Percentiles rank a stretch among this genome's conserved stretches.
phyloP scores from a whole-genome alignment of 2,113 vertebrate species.

The Uria lomvia region DNA sequence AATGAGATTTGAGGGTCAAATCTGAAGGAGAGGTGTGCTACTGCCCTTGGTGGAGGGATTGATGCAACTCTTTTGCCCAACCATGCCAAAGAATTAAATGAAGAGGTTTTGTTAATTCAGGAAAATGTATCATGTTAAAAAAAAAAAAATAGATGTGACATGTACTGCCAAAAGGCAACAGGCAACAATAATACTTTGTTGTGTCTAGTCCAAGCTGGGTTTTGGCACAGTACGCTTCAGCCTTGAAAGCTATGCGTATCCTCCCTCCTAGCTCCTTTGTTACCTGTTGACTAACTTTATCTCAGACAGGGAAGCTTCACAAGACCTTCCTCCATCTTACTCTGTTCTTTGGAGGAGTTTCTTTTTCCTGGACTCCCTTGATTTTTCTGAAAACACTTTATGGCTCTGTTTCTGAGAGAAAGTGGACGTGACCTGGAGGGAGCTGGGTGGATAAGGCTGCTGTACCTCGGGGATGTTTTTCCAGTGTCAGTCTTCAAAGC shows the following conservation, averaged over 20 bases:
- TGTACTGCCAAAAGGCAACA: not conserved
- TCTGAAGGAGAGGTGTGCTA: slow-evolving; percentile 22
- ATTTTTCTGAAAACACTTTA: not conserved
- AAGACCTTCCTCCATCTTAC: not conserved
- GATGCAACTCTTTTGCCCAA: not conserved
- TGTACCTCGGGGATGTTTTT: not conserved
- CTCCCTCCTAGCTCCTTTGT: not conserved
- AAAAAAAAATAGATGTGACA: not conserved
- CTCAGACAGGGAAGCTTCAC: not conserved
- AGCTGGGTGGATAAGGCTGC: not conserved
- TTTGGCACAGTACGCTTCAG: not conserved
- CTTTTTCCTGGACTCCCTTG: not conserved
- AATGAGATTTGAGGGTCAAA: slow-evolving; percentile 45
- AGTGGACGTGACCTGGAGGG: not conserved
- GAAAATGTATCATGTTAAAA: not conserved
- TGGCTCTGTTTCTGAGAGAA: not conserved
- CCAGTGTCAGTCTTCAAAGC: not conserved
- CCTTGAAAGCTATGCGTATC: not conserved
- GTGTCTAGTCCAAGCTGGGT: not conserved
- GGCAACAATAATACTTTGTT: not conserved
- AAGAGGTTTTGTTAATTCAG: not conserved
- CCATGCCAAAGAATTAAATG: not conserved
- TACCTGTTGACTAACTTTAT: not conserved
- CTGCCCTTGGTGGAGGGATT: not conserved
- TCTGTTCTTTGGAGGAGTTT: not conserved